Evolutionary conservation across 2,888 invertebrate species (phyloP), one percentile per base, ranked within the genome.

Genomic region (Nomada flava): DNA sequence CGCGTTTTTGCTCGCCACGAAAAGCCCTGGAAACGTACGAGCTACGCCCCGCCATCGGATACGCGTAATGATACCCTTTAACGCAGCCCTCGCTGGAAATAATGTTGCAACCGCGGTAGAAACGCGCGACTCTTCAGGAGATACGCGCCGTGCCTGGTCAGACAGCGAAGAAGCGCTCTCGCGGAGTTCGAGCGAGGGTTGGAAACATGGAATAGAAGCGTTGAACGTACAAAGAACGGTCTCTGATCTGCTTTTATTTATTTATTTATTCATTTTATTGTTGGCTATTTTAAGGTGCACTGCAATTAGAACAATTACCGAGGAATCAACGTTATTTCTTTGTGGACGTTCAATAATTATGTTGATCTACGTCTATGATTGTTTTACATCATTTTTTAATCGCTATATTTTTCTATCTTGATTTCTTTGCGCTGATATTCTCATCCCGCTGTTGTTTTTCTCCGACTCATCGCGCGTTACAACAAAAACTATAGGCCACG

Each of bases 1-100:
- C n/a, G 44, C 13, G 62, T 78, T 78, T 82, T 86, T 79, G 60
- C 64, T 65, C 55, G 72, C 57, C 42, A 26, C 82, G 81, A 81
- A 77, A 83, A 84, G 70, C 77, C 76, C 63, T 79, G 82, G 76
- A 86, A 86, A 78, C 70, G 60, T 72, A 74, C 73, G 59, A 52
- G 68, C 77, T 72, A 63, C 79, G 81, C 79, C 77, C 73, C 83
- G 73, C 73, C 86, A 79, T 89, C 89, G 84, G 86, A 88, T 87
- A 88, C 88, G 86, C 88, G 89, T 91, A 91, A 91, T 91, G 91
- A 91, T 90, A 91, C 88, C 90, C 89, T 91, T 91, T 89, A 90
- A 89, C 79, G 74, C 69, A n/a, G 76, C 71, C 76, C 76, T 76
- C 69, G 83, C 81, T 86, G 80, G 77, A 70, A 85, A 83, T 78